Percentiles rank a stretch among this genome's conserved stretches.
phyloP scores from a whole-genome alignment of 2,113 vertebrate genomes.

The Psilopogon haemacephalus region DNA sequence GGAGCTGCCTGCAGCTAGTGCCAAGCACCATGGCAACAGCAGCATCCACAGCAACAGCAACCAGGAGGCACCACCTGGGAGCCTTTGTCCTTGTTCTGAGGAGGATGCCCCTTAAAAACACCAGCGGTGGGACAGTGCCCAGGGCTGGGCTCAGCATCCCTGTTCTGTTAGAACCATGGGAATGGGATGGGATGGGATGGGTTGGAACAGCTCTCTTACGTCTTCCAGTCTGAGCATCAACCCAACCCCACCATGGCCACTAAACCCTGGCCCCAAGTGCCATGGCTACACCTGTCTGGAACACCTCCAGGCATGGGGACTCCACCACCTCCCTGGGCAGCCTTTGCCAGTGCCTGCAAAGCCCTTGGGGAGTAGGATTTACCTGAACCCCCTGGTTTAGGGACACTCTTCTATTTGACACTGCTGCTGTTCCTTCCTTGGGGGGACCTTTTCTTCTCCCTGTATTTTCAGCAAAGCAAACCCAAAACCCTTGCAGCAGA shows the following conservation, averaged over 20 bases:
- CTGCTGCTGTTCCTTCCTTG: not conserved
- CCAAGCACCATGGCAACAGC: slow-evolving; percentile 29
- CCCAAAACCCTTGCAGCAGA: not conserved
- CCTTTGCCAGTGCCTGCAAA: too few species aligned
- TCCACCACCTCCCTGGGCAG: too few species aligned
- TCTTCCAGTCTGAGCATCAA: too few species aligned
- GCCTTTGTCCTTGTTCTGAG: not conserved
- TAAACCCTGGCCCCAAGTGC: too few species aligned
- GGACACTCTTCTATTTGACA: not conserved
- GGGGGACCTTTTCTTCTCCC: not conserved
- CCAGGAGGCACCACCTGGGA: not conserved
- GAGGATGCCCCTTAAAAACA: not conserved
- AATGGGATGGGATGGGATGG: too few species aligned
- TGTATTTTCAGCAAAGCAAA: not conserved
- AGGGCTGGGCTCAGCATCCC: not conserved
- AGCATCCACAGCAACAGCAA: not conserved
- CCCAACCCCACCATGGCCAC: too few species aligned
- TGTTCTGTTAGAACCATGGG: not conserved
- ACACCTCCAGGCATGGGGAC: too few species aligned
- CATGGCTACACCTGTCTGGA: too few species aligned
- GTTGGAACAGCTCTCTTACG: too few species aligned
- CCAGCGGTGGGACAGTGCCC: not conserved
- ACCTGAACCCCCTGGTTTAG: not conserved
- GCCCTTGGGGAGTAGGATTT: too few species aligned
- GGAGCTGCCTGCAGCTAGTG: not conserved